Percentiles rank a stretch among this genome's conserved stretches.
Conservation (phyloP, 1,140 invertebrate species). For the Drosophila azteca region DNA sequence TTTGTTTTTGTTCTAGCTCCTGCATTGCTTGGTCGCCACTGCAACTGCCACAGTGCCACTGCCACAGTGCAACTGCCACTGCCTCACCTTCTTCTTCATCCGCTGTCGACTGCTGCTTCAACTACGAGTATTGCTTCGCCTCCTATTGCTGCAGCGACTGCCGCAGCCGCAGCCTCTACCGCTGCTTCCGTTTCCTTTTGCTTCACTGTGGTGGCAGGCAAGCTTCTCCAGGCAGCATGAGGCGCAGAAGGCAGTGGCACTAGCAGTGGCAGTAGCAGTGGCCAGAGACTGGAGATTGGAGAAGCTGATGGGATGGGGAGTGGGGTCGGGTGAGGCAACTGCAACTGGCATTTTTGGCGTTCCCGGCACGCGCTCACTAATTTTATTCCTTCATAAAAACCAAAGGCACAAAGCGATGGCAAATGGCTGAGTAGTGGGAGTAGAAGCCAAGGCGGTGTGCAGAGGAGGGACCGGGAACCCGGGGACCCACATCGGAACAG, state of each 20-base stretch:
- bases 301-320: not conserved
- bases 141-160: too few relatives aligned
- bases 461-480: too few relatives aligned
- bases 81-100: too few relatives aligned
- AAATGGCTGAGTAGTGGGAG: slow-evolving; percentile 8
- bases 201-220: not conserved
- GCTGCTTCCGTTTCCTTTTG: slow-evolving; percentile 22
- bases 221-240: slow-evolving; percentile 1
- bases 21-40: too few relatives aligned
- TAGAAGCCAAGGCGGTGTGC: not conserved
- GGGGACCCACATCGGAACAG: slow-evolving; percentile 6
- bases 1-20: too few relatives aligned
- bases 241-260: too few relatives aligned
- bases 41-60: too few relatives aligned
- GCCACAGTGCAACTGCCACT: too few relatives aligned
- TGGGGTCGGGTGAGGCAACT: slow-evolving; percentile 13
- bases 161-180: not conserved
- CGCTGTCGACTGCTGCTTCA: too few relatives aligned
- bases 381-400: slow-evolving; percentile 81
- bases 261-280: too few relatives aligned
- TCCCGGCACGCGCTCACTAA: slow-evolving; percentile 77
- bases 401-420: slow-evolving; percentile 44
- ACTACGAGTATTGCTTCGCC: too few relatives aligned
- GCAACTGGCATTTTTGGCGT: slow-evolving; percentile 61
- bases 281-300: too few relatives aligned